Percentiles rank a stretch among this genome's conserved stretches.
phyloP scores from a whole-genome alignment of 1,140 invertebrate species.

The Scaptomyza hsui region DNA sequence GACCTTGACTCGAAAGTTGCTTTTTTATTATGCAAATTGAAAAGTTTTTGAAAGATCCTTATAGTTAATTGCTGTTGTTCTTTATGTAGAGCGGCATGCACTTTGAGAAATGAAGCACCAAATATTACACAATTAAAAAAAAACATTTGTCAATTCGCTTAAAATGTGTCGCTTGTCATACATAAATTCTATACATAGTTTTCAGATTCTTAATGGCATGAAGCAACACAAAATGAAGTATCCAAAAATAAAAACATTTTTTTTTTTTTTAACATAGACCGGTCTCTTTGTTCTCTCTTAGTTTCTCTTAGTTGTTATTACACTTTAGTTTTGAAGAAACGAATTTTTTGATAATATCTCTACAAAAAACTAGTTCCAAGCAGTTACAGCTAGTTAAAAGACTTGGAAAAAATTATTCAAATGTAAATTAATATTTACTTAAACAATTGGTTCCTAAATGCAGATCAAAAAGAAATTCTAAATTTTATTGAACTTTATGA shows the following conservation, averaged over 20 bases:
- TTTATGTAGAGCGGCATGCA: too few relatives aligned
- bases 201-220: conserved; percentile 11
- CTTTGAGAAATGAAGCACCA: background rate
- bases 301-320: background rate
- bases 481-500: background rate
- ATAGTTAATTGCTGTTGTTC: background rate
- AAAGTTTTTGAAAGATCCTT: background rate
- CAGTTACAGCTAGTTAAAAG: too few relatives aligned
- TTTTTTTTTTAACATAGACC: background rate
- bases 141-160: background rate
- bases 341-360: too few relatives aligned
- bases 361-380: too few relatives aligned
- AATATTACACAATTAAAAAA: background rate
- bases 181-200: conserved; percentile 5
- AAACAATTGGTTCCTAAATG: too few relatives aligned
- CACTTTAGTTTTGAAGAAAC: too few relatives aligned
- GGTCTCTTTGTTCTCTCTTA: background rate
- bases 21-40: background rate
- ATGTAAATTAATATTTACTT: too few relatives aligned
- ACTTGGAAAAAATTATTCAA: too few relatives aligned
- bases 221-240: conserved; percentile 1
- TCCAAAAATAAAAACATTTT: conserved; percentile 36
- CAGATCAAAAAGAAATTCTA: too few relatives aligned
- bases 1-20: conserved; percentile 30
- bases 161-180: background rate